Evolutionary conservation across 2,888 invertebrate species (phyloP), one percentile per base, ranked within the genome.

Genomic region (Patella ulyssiponensis): DNA sequence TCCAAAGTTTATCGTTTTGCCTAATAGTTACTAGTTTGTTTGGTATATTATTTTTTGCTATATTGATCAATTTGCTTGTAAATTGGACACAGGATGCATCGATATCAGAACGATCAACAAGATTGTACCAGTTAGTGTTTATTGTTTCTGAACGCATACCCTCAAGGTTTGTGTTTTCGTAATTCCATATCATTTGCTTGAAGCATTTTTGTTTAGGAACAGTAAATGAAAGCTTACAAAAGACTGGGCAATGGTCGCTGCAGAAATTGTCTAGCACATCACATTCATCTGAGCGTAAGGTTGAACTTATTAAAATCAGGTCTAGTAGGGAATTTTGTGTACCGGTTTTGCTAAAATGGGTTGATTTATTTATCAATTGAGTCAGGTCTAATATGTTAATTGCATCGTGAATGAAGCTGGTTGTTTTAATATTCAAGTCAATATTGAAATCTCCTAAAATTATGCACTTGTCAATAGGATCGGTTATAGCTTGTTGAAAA

Each of bases 391-490:
- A 64, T n/a, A 64, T 64, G n/a, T 64, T n/a, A 12, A 64, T 64
- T 12, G 64, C 64, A 64, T 64, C 64, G 12, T 64, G 64, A 20
- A 64, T 64, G 23, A 64, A 64, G 14, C 20, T 20, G 14, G n/a
- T 64, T 20, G 64, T 64, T 64, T 64, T 64, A 64, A n/a, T 64
- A 9, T 20, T n/a, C 7, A 64, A 20, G n/a, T 20, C 64, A n/a
- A 64, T 64, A 20, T 64, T 64, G n/a, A 64, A 64, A 64, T 64
- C 64, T n/a, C 64, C 64, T 20, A 64, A 64, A 9, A 64, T 64
- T 20, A 64, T 20, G 64, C n/a, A 20, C n/a, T 64, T 64, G 17
- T 64, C 20, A n/a, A 64, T 64, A 64, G n/a, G 7, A 64, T n/a
- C n/a, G 20, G 58, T 20, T 20, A 20, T 20, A n/a, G 58, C 58